Evolutionary conservation across 35 echinoderm and acorn worm species (phyloP).

Genomic region (Heliocidaris tuberculata): DNA sequence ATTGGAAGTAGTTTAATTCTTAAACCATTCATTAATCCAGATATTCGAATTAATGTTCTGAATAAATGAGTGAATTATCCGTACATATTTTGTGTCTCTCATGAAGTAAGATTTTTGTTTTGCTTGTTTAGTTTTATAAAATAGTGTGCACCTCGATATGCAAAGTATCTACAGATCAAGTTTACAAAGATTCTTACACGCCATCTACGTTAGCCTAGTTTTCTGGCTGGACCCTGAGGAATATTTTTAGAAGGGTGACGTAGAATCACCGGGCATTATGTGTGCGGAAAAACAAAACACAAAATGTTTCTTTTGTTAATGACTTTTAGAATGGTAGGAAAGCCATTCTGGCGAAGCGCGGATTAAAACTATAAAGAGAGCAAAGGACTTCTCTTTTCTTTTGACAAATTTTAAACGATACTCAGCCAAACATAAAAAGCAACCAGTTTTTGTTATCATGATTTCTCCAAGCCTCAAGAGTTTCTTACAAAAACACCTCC

Average conservation of each 20-base stretch:
- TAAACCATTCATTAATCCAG: not conserved
- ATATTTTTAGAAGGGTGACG: too few species aligned
- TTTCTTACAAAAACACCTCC: not conserved
- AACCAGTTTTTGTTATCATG: not conserved
- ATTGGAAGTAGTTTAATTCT: too few species aligned
- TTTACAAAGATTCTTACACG: not conserved
- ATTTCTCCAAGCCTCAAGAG: not conserved
- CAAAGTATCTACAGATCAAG: too few species aligned
- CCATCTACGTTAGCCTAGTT: not conserved
- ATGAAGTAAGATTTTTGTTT: not conserved
- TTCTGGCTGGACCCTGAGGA: not conserved
- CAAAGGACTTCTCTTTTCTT: not conserved
- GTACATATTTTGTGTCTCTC: not conserved
- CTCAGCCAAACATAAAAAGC: not conserved
- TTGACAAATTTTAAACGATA: not conserved
- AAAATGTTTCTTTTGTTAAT: too few species aligned
- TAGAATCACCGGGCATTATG: too few species aligned
- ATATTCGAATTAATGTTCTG: not conserved
- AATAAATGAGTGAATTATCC: not conserved
- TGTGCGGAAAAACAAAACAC: too few species aligned
- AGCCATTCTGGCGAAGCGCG: too few species aligned
- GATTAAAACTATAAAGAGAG: not conserved
- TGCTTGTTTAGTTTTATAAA: not conserved
- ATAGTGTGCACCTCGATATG: not conserved
- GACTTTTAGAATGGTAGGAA: too few species aligned